A percentile compares a stretch with the other conserved stretches of the same genome.
phyloP scores from a whole-genome alignment of 2,113 vertebrate genomes.

The Ovis canadensis region DNA sequence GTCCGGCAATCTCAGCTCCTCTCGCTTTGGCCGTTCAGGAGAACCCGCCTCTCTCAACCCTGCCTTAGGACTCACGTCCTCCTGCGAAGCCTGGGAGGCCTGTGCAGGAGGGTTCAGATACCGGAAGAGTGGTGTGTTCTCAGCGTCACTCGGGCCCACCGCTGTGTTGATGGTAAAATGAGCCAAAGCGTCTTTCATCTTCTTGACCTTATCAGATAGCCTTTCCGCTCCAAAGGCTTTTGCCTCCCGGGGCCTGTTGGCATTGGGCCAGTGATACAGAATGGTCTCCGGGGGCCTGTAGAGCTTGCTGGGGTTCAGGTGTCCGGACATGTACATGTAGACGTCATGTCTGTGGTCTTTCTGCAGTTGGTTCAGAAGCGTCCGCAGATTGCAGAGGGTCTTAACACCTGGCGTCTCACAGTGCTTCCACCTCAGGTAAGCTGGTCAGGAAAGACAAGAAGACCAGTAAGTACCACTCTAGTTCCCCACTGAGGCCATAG shows the following conservation, averaged over 20 bases:
- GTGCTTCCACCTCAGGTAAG: neutral
- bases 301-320: slow-evolving; percentile 78
- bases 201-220: neutral
- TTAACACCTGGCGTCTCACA: neutral
- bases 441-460: neutral
- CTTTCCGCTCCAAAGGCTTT: neutral
- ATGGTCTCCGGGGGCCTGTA: slow-evolving; percentile 56
- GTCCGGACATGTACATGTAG: slow-evolving; percentile 75
- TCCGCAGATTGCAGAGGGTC: slow-evolving; percentile 36
- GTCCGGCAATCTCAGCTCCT: slow-evolving; percentile 60
- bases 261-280: slow-evolving; percentile 63
- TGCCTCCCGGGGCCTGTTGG: slow-evolving; percentile 16
- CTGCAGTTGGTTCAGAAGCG: slow-evolving; percentile 76
- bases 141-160: slow-evolving; percentile 1
- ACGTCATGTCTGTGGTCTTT: slow-evolving; percentile 75
- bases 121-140: neutral
- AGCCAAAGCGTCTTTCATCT: slow-evolving; percentile 66
- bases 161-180: slow-evolving; percentile 53
- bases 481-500: accelerated
- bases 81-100: accelerated
- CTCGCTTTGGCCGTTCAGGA: neutral
- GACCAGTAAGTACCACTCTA: accelerated
- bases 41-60: neutral
- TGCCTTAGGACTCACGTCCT: neutral
- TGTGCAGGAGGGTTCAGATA: neutral